A percentile compares a stretch with the other conserved stretches of the same genome.
Conservation (phyloP, 2,888 invertebrate genomes). For the Nematopogon swammerdamellus region DNA sequence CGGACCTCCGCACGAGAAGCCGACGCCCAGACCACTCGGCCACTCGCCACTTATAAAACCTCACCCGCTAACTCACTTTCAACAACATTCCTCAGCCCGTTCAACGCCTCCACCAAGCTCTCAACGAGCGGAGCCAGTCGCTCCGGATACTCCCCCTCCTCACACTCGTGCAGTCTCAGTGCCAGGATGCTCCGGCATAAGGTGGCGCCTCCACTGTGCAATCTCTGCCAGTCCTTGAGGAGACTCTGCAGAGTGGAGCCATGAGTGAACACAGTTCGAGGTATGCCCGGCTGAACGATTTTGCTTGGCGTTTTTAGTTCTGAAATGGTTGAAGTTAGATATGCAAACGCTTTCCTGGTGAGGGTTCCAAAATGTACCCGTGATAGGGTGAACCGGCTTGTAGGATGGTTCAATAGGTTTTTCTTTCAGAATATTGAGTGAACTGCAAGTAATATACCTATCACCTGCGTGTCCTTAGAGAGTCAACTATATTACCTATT, state of each 20-base stretch:
- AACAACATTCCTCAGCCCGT: constrained; percentile 24
- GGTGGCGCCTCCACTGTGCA: constrained; percentile 31
- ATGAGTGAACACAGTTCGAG: constrained; percentile 38
- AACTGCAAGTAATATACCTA: too few relatives aligned
- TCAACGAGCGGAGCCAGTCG: constrained; percentile 27
- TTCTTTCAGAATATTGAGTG: too few relatives aligned
- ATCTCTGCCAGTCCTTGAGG: constrained; percentile 28
- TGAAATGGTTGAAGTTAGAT: too few relatives aligned
- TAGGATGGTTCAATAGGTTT: too few relatives aligned
- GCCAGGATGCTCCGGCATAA: constrained; percentile 26
- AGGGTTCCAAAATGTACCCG: too few relatives aligned
- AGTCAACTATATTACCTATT: too few relatives aligned
- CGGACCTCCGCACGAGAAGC: too few relatives aligned
- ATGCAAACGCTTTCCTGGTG: too few relatives aligned
- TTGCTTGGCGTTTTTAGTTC: constrained; percentile 32
- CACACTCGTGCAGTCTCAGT: constrained; percentile 31
- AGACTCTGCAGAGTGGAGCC: constrained; percentile 28
- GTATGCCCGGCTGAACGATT: constrained; percentile 29
- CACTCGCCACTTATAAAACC: too few relatives aligned
- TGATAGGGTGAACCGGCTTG: too few relatives aligned
- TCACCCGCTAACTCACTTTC: constrained; percentile 22
- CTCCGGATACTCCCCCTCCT: constrained; percentile 32
- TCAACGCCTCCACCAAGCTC: constrained; percentile 23
- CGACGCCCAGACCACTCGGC: too few relatives aligned
- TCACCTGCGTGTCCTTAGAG: too few relatives aligned